Evolutionary conservation across 1,140 invertebrate species (phyloP), one percentile per base, ranked within the genome.

Genomic region (Sitodiplosis mosellana): DNA sequence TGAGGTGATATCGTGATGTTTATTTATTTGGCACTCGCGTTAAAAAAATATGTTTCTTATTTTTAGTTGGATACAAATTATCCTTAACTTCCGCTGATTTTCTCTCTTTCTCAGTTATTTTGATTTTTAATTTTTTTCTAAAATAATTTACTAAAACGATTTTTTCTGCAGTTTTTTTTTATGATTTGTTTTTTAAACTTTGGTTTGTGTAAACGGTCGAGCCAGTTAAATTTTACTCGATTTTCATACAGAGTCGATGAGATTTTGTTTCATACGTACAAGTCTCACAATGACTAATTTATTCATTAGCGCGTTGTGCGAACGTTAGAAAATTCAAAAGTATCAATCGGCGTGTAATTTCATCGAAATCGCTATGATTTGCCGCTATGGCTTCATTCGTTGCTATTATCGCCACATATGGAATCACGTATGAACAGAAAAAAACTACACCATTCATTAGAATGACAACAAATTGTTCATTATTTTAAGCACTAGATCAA

Each of bases 1-100:
- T 63, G 60, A 57, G 62, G 60, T 60, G 62, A 59, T 60, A 64
- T 64, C 61, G 55, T 64, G 63, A 64, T 60, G 57, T 61, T 64
- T 62, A 38, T 38, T 38, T 38, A 12, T 38, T n/a, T 38, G 36
- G 15, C 12, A 38, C 12, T 5, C 12, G 15, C 2, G 3, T 3
- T 38, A 5, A 7, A 38, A 38, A 38, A 38, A 5, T 38, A 5
- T 38, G 15, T n/a, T 38, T n/a, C 14, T 38, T 38, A 38, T 38
- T 38, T 38, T 17, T 17, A 38, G 15, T 38, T 38, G 14, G 15
- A 38, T 7, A 38, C 12, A 38, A 38, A 38, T 38, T 38, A 12
- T n/a, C 5, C 36, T 14, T 14, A 17, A 34, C 33, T 8, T 7
- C 36, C 5, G 12, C 14, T 38, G 5, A 7, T 38, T 38, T 38